Evolutionary conservation across 2,797 vertebrate species (phyloP).

Genomic region (Orientallactaga sibirica): DNA sequence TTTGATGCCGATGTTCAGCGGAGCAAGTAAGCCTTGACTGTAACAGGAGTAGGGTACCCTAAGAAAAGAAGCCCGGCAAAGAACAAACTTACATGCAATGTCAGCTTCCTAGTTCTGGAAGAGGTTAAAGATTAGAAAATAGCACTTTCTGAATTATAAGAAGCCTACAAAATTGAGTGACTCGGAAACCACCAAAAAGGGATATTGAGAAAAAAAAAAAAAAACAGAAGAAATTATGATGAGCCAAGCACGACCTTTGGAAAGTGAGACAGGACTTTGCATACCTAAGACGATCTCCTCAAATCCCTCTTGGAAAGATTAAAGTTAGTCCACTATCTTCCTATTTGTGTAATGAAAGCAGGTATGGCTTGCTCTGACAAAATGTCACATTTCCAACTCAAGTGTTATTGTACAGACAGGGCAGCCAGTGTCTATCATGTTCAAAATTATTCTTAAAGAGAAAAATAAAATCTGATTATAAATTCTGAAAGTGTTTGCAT

Average conservation of each 20-base stretch:
- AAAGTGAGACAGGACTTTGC: conserved; percentile 46
- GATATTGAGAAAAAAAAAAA: conserved; percentile 56
- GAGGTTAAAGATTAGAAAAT: conserved; percentile 49
- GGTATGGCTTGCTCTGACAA: conserved; percentile 26
- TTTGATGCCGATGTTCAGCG: conserved; percentile 30
- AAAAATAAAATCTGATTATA: conserved; percentile 55
- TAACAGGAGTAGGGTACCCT: neutral
- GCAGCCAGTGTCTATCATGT: conserved; percentile 32
- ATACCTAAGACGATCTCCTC: conserved; percentile 57
- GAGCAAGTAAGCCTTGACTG: conserved; percentile 40
- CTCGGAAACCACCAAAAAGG: neutral
- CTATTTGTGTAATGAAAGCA: conserved; percentile 53
- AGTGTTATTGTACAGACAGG: conserved; percentile 33
- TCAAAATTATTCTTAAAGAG: conserved; percentile 68
- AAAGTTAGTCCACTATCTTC: conserved; percentile 70
- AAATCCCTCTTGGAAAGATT: conserved; percentile 54
- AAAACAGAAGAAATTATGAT: conserved; percentile 63
- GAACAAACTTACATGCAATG: neutral
- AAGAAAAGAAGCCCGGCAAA: conserved; percentile 18
- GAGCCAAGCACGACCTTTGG: conserved; percentile 63
- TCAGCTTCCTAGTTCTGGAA: conserved; percentile 62
- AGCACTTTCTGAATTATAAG: neutral
- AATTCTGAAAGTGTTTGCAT: conserved; percentile 50
- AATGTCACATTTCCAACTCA: conserved; percentile 59
- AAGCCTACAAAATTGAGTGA: conserved; percentile 33